These are phyloP conservation scores for Pasiphila rectangulata DNA, from an alignment of 2,888 invertebrate species.

Conservation along the genomic window DNA sequence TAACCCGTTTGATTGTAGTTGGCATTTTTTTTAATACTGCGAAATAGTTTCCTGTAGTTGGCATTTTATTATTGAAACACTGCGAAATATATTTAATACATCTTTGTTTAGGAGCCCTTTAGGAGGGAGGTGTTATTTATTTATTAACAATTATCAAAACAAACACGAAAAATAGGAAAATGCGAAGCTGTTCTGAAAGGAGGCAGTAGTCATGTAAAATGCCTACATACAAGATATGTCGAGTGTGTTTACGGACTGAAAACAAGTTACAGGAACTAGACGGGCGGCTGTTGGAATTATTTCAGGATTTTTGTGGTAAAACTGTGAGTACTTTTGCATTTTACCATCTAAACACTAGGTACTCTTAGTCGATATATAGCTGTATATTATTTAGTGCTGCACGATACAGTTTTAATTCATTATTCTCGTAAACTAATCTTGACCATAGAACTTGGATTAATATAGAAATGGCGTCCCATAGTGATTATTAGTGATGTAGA, in stretches of 20 bases:
- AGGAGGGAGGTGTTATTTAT: no score
- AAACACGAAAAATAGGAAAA: no score
- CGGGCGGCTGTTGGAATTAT: not conserved
- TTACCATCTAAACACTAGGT: not conserved
- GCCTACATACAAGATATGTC: not conserved
- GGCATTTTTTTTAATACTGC: no score
- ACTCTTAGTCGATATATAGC: no score
- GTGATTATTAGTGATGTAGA: not conserved
- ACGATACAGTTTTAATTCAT: not conserved
- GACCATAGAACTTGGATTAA: not conserved
- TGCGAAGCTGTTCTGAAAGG: no score
- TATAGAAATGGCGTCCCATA: not conserved
- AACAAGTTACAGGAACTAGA: not conserved
- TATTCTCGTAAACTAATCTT: not conserved
- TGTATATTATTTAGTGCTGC: not conserved
- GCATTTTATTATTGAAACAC: no score
- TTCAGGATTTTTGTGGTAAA: not conserved
- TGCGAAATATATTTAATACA: no score
- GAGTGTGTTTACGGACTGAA: slow-evolving; percentile 1
- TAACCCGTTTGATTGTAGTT: no score
- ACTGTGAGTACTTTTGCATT: not conserved
- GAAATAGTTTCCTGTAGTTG: no score
- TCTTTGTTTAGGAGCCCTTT: no score
- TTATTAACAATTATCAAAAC: no score
- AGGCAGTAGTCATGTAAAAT: no score